phyloP scores from a whole-genome alignment of 2,888 invertebrate genomes.

The Leptogaster cylindrica region DNA sequence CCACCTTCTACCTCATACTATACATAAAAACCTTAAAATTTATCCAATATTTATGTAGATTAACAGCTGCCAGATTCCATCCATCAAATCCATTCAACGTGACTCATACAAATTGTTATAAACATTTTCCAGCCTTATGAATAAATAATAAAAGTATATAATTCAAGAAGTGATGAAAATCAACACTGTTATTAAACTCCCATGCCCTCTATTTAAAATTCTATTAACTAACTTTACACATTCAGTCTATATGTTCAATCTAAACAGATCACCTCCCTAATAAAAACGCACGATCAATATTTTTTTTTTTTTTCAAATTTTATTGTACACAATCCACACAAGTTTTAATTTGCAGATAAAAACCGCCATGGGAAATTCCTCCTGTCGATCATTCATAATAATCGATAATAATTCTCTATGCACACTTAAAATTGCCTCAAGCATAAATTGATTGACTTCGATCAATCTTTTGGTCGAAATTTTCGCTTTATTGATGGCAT shows the following conservation, averaged over 20 bases:
- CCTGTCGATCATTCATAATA: constrained; percentile 35
- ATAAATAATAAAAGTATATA: neutral
- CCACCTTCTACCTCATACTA: too few species aligned
- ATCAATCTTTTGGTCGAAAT: constrained; percentile 5
- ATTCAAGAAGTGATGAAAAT: constrained; percentile 31
- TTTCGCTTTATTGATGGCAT: constrained; percentile 17
- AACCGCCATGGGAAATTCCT: constrained; percentile 11
- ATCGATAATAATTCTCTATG: constrained; percentile 35
- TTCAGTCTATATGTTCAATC: constrained; percentile 6
- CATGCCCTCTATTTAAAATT: constrained; percentile 18
- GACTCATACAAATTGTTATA: constrained; percentile 1
- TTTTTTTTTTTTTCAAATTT: constrained; percentile 28
- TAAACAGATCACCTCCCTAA: constrained; percentile 15
- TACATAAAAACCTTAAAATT: too few species aligned
- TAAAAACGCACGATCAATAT: neutral
- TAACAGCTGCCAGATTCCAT: constrained; percentile 1
- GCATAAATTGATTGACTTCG: constrained; percentile 34
- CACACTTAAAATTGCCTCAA: constrained; percentile 10
- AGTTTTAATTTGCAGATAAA: neutral
- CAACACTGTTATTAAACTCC: constrained; percentile 15
- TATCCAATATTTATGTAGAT: too few species aligned
- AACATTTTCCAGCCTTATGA: constrained; percentile 9
- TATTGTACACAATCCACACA: constrained; percentile 20
- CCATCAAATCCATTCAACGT: neutral
- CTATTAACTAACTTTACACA: constrained; percentile 11